Percentiles rank a stretch among this genome's conserved stretches.
Evolutionary conservation across 2,113 vertebrate species (phyloP).

Genomic region (Varanus komodoensis): DNA sequence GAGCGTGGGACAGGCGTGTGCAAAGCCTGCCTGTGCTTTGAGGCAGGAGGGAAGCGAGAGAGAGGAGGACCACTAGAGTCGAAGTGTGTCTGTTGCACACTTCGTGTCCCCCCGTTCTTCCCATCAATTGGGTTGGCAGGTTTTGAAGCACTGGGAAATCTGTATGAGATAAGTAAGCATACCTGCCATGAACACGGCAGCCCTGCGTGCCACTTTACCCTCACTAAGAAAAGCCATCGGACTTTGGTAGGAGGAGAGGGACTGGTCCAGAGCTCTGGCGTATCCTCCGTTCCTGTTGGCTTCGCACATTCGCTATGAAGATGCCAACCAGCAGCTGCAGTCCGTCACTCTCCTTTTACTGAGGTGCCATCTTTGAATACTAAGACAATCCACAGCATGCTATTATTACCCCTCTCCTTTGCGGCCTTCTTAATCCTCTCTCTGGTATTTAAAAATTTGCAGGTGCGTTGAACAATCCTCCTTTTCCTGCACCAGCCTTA

Average conservation of each 20-base stretch:
- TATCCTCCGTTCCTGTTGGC: not conserved
- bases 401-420: not conserved
- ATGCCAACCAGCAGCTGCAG: too few species aligned
- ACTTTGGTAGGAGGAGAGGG: too few species aligned
- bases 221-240: not conserved
- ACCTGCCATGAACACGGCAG: too few species aligned
- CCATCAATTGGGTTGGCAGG: not conserved
- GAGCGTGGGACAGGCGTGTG: fast-evolving
- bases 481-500: too few species aligned
- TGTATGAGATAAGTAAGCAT: too few species aligned
- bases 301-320: not conserved
- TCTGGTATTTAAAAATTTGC: not conserved
- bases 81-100: not conserved
- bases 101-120: too few species aligned
- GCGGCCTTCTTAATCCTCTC: too few species aligned
- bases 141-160: not conserved
- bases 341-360: not conserved
- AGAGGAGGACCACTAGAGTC: not conserved
- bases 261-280: not conserved
- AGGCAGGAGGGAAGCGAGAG: not conserved
- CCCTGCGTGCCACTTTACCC: too few species aligned
- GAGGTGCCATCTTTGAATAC: not conserved
- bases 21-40: too few species aligned
- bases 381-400: not conserved
- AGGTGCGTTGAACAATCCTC: not conserved